Percentiles rank a stretch among this genome's conserved stretches.
phyloP scores from a whole-genome alignment of 2,113 vertebrate genomes.

The Casuarius casuarius region DNA sequence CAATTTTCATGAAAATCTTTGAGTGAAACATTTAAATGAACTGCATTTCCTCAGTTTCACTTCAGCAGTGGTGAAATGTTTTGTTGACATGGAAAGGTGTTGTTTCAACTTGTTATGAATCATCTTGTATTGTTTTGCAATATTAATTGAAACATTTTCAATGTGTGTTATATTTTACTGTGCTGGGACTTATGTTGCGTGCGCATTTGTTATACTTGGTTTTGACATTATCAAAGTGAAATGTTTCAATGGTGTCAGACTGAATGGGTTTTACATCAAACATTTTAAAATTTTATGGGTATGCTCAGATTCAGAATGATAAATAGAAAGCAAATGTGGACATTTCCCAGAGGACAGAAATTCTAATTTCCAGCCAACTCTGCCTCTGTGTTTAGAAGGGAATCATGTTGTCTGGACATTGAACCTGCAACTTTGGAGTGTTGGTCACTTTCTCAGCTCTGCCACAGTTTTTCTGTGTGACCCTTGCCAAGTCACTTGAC shows the following conservation, averaged over 20 bases:
- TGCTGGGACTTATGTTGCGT: background rate
- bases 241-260: background rate
- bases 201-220: background rate
- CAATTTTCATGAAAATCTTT: background rate
- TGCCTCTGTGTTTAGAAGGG: background rate
- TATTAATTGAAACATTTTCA: conserved; percentile 31
- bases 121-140: background rate
- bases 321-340: conserved; percentile 16
- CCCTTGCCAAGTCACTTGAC: background rate
- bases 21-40: background rate
- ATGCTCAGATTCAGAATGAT: background rate
- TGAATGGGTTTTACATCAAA: background rate
- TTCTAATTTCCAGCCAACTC: background rate
- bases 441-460: background rate
- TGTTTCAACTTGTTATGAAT: background rate
- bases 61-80: background rate
- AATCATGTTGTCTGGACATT: background rate
- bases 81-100: background rate
- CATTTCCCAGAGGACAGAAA: background rate
- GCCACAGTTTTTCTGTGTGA: background rate
- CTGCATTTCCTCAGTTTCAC: conserved; percentile 13
- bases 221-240: conserved; percentile 27
- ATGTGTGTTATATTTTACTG: background rate
- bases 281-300: background rate
- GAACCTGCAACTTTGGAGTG: background rate